Conservation (phyloP, 53 echinoderm and acorn worm species). For the Temnopleurus reevesii region DNA sequence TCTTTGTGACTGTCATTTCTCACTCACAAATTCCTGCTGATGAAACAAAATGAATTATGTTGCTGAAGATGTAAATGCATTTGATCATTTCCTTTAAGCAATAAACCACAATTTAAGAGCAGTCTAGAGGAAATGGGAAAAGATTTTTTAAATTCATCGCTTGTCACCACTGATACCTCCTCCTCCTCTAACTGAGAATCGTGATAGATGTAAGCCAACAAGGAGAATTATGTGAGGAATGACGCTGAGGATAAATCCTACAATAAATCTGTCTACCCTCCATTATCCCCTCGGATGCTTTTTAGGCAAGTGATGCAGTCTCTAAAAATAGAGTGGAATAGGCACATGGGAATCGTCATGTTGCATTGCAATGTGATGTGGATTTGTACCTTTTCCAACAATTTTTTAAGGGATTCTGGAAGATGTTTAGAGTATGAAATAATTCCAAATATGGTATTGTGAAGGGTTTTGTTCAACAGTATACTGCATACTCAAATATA, state of each 20-base stretch:
- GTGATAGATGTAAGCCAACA: conserved; percentile 29
- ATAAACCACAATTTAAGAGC: background rate
- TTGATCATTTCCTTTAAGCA: conserved; percentile 1
- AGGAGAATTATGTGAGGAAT: conserved; percentile 43
- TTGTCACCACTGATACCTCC: background rate
- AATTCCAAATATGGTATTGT: background rate
- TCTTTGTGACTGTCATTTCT: background rate
- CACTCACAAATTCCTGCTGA: background rate
- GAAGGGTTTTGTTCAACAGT: no score
- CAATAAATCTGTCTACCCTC: conserved; percentile 40
- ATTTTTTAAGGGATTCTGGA: background rate
- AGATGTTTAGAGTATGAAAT: background rate
- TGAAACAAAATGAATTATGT: background rate
- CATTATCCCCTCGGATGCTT: background rate
- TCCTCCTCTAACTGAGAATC: background rate
- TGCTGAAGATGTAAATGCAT: background rate
- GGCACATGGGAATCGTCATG: conserved; percentile 20
- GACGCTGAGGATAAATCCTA: background rate
- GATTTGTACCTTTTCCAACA: background rate
- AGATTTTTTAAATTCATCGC: conserved; percentile 35
- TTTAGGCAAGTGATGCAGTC: background rate
- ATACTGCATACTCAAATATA: no score
- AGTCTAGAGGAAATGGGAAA: conserved; percentile 32
- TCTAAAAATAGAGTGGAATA: background rate
- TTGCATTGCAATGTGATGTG: conserved; percentile 11